These are phyloP conservation scores for Colius striatus DNA, from an alignment of 2,113 vertebrate genomes.

Conservation along the genomic window DNA sequence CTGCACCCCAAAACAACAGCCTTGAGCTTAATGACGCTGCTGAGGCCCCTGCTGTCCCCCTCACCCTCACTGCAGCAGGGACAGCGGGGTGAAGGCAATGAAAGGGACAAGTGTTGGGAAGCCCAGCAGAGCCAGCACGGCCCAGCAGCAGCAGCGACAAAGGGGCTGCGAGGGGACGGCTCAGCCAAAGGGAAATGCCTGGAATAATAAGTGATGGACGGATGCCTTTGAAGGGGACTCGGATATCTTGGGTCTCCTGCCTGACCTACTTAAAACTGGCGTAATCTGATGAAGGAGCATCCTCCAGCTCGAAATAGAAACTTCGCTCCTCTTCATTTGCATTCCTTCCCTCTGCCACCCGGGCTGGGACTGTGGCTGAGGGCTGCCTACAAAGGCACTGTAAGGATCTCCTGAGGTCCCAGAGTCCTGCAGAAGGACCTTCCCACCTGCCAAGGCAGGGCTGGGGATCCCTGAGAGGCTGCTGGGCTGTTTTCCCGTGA, in stretches of 20 bases:
- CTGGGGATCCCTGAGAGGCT: background rate
- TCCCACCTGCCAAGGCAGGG: accelerated
- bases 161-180: conserved; percentile 24
- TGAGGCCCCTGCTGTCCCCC: background rate
- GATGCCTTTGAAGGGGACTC: conserved; percentile 65
- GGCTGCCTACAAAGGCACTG: background rate
- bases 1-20: background rate
- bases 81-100: background rate
- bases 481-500: background rate
- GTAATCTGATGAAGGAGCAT: conserved; percentile 54
- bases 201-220: conserved; percentile 61
- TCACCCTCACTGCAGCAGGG: no score
- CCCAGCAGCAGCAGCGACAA: background rate
- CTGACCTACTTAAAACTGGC: conserved; percentile 67
- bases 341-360: background rate
- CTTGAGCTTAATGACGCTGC: background rate
- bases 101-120: conserved; percentile 18
- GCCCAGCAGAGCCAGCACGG: background rate
- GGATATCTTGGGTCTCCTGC: conserved; percentile 38
- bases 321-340: background rate
- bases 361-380: background rate
- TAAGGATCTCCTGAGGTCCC: accelerated
- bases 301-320: conserved; percentile 43
- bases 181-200: conserved; percentile 40
- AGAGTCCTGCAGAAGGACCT: background rate